Evolutionary conservation across 2,113 vertebrate species (phyloP).

Genomic region (Planiliza haematocheilus): DNA sequence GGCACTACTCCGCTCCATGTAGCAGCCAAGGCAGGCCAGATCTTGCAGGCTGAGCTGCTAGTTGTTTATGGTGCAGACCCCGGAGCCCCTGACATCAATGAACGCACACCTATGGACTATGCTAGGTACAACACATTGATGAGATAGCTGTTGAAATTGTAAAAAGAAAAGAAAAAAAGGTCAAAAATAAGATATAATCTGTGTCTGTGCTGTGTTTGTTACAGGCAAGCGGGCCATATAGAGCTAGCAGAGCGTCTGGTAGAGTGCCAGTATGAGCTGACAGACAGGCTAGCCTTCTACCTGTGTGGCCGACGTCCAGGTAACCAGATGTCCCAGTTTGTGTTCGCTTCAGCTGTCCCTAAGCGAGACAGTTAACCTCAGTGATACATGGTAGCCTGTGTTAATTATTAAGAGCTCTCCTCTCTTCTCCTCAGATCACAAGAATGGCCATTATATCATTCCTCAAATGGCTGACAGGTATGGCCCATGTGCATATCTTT

Average conservation of each 20-base stretch:
- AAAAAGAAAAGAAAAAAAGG: too few relatives aligned
- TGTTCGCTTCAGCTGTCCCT: background rate
- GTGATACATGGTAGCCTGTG: background rate
- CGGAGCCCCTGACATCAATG: slow-evolving; percentile 93
- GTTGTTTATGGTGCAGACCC: slow-evolving; percentile 97
- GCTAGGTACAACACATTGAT: slow-evolving; percentile 88
- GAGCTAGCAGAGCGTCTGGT: slow-evolving; percentile 96
- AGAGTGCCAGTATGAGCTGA: slow-evolving; percentile 98
- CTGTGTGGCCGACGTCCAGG: slow-evolving; percentile 96
- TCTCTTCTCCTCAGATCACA: slow-evolving; percentile 89
- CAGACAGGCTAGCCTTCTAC: slow-evolving; percentile 96
- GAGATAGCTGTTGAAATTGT: too few relatives aligned
- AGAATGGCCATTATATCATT: slow-evolving; percentile 99
- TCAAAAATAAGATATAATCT: background rate
- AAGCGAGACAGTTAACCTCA: background rate
- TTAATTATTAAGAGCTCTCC: background rate
- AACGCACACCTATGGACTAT: slow-evolving; percentile 96
- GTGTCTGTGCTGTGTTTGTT: slow-evolving; percentile 55
- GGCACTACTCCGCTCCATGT: slow-evolving; percentile 96
- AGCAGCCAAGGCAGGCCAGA: slow-evolving; percentile 96
- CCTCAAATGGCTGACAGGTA: slow-evolving; percentile 99
- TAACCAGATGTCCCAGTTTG: slow-evolving; percentile 67
- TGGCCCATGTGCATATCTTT: slow-evolving; percentile 51
- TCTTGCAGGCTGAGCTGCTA: slow-evolving; percentile 94
- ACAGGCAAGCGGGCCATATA: slow-evolving; percentile 95